Base-by-base conservation (phyloP, 2,888 invertebrate species). In the Epistrophella euchroma region DNA sequence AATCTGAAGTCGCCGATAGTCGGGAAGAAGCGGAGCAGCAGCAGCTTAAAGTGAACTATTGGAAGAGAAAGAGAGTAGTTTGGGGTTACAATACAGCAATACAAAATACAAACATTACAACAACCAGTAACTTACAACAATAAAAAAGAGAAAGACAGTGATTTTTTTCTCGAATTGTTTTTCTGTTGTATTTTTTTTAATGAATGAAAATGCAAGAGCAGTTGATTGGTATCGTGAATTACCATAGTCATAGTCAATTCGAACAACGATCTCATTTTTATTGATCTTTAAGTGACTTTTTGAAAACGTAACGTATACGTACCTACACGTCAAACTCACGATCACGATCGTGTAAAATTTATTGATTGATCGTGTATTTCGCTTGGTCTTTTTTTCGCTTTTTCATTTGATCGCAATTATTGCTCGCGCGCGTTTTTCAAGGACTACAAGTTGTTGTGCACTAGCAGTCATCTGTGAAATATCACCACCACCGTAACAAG, bases 331-430 rank as follows among this genome's bases (percentile, higher is more conserved):
- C 81, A 56, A 81, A 82, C 77, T 86, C 82, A 78, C 82, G 86
- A 86, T 82, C 86, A 82, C 86, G 81, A 81, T 82, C 74, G 81
- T 78, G 86, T 86, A 86, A 77, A 71, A 77, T 77, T 52, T 81
- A 77, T 86, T 86, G 81, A 78, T 82, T 86, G 81, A 86, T 86
- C 81, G 81, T 77, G 78, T 72, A 71, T 58, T 55, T 70, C 2
- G 25, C 40, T 77, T 60, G 45, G 58, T 60, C 35, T 70, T 64
- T 73, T 58, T 58, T 47, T 25, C 43, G 77, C 32, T 28, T n/a
- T 56, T 10, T 2, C 35, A 55, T 52, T 40, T 68, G 35, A 76
- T 43, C 50, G 58, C 64, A 83, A 76, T 77, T 78, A 47, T 80
- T 80, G 40, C 15, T 80, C 66, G 75, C 75, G 71, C 60, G 43